phyloP scores from a whole-genome alignment of 2,113 vertebrate species.

The Python bivittatus region DNA sequence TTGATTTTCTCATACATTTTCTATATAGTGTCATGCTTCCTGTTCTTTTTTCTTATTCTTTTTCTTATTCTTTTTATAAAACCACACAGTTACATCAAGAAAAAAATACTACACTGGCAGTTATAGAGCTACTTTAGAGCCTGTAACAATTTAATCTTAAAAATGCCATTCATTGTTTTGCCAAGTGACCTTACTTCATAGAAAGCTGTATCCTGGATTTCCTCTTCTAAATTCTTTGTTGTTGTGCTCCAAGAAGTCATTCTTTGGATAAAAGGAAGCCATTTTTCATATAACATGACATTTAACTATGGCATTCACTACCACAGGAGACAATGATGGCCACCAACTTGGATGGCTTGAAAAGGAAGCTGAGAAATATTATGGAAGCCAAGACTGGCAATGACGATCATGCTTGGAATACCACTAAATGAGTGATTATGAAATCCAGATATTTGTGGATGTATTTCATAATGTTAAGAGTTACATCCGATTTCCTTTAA shows the following conservation, averaged over 20 bases:
- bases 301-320: neutral
- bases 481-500: slow-evolving; percentile 51
- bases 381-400: neutral
- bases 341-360: neutral
- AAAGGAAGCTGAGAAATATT: neutral
- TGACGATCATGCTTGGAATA: neutral
- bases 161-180: slow-evolving; percentile 21
- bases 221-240: slow-evolving; percentile 11
- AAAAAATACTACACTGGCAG: slow-evolving; percentile 26
- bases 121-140: slow-evolving; percentile 30
- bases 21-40: neutral
- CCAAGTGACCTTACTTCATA: slow-evolving; percentile 23
- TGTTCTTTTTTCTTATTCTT: neutral
- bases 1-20: neutral
- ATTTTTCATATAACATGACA: neutral
- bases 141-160: slow-evolving; percentile 30
- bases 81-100: slow-evolving; percentile 38
- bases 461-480: slow-evolving; percentile 44
- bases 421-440: slow-evolving; percentile 21
- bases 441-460: slow-evolving; percentile 32
- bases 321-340: neutral
- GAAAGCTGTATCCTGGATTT: slow-evolving; percentile 6
- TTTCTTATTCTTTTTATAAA: neutral
- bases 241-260: neutral
- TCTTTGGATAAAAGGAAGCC: neutral